Percentiles rank a stretch among this genome's conserved stretches.
phyloP scores from a whole-genome alignment of 2,888 invertebrate genomes.

The Euzetes globulus region DNA sequence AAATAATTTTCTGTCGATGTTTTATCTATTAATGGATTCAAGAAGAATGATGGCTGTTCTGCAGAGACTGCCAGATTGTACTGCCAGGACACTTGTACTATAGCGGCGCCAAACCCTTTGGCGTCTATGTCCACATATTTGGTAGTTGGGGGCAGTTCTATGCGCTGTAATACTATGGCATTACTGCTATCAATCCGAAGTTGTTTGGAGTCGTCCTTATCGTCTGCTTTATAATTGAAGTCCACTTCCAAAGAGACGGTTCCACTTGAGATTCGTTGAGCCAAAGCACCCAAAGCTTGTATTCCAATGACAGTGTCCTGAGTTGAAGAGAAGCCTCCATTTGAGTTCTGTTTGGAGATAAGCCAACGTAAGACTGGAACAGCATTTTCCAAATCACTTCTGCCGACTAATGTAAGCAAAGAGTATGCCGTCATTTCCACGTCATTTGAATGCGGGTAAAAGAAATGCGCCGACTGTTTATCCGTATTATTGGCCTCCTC shows the following conservation, averaged over 20 bases:
- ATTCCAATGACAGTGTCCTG: slow-evolving; percentile 47
- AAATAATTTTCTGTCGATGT: slow-evolving; percentile 67
- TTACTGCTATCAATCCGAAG: slow-evolving; percentile 49
- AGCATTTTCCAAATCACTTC: slow-evolving; percentile 50
- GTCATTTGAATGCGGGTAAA: slow-evolving; percentile 61
- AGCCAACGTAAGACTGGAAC: slow-evolving; percentile 66
- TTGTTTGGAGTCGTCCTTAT: not conserved
- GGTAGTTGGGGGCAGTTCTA: slow-evolving; percentile 55
- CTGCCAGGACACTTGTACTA: slow-evolving; percentile 63
- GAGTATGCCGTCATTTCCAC: slow-evolving; percentile 85
- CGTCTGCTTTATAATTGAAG: slow-evolving; percentile 52
- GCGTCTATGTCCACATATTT: slow-evolving; percentile 65
- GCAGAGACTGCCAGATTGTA: slow-evolving; percentile 80
- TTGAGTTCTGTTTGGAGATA: slow-evolving; percentile 59
- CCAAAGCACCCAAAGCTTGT: slow-evolving; percentile 40
- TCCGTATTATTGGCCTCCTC: slow-evolving; percentile 29
- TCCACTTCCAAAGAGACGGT: slow-evolving; percentile 52
- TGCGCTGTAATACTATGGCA: slow-evolving; percentile 70
- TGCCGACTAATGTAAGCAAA: slow-evolving; percentile 59
- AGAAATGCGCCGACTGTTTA: slow-evolving; percentile 43
- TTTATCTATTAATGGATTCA: slow-evolving; percentile 76
- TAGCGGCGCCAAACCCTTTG: slow-evolving; percentile 68
- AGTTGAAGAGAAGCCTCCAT: slow-evolving; percentile 65
- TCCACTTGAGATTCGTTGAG: slow-evolving; percentile 50
- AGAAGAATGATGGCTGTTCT: slow-evolving; percentile 73